These are phyloP conservation scores for Pectinophora gossypiella DNA, from an alignment of 1,140 invertebrate species.

Conservation along the genomic window DNA sequence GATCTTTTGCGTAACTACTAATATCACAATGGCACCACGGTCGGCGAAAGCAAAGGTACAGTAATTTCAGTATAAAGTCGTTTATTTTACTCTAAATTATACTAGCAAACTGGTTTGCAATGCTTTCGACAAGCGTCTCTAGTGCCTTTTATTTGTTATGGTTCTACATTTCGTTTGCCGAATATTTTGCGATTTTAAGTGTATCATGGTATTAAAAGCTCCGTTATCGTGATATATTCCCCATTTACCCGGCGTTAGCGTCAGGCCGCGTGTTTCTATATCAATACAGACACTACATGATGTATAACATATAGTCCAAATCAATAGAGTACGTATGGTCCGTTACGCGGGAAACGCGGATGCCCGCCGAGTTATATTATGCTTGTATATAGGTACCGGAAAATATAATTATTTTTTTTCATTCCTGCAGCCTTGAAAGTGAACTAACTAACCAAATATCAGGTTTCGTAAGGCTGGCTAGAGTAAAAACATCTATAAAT, in stretches of 20 bases:
- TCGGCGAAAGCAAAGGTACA: conserved; percentile 54
- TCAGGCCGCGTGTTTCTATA: neutral
- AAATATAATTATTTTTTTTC: too few species aligned
- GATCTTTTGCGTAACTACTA: conserved; percentile 26
- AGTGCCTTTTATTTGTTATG: conserved; percentile 4
- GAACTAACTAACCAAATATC: too few species aligned
- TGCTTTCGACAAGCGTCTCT: conserved; percentile 24
- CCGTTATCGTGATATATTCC: neutral
- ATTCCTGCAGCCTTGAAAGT: too few species aligned
- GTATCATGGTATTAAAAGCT: neutral
- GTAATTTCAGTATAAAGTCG: conserved; percentile 12
- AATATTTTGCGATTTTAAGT: neutral
- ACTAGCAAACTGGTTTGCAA: conserved; percentile 31
- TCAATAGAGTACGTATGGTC: neutral
- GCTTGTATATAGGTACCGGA: too few species aligned
- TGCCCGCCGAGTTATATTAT: too few species aligned
- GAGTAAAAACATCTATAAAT: too few species aligned
- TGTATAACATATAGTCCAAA: neutral
- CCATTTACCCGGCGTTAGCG: neutral
- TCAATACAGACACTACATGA: neutral
- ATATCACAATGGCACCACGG: conserved; percentile 55
- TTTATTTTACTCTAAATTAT: conserved; percentile 14
- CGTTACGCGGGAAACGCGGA: neutral
- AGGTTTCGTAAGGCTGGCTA: too few species aligned
- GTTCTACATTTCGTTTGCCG: neutral